A percentile compares a stretch with the other conserved stretches of the same genome.
phyloP scores from a whole-genome alignment of 2,113 vertebrate genomes.

The Helogale parvula region DNA sequence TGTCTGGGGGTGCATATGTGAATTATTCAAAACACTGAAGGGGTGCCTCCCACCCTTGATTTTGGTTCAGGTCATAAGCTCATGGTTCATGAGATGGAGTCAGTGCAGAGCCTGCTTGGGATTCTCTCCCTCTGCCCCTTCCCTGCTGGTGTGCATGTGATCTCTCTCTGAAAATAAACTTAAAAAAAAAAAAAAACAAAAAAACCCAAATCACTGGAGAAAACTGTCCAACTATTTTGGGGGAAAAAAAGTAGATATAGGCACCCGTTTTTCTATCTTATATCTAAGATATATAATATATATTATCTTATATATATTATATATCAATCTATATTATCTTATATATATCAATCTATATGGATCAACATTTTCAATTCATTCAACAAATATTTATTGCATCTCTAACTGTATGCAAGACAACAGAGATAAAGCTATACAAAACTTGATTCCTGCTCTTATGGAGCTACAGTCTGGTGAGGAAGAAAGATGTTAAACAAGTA shows the following conservation, averaged over 20 bases:
- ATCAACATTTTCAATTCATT: not conserved
- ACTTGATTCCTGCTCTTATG: not conserved
- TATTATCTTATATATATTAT: too few relatives aligned
- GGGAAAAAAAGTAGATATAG: not conserved
- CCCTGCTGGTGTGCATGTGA: too few relatives aligned
- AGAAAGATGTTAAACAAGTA: not conserved
- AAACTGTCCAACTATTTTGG: not conserved
- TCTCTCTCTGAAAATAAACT: too few relatives aligned
- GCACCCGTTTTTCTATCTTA: not conserved
- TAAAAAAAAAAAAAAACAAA: too few relatives aligned
- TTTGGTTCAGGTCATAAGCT: too few relatives aligned
- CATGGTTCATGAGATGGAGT: too few relatives aligned
- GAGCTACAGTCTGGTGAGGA: not conserved
- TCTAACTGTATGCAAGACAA: not conserved
- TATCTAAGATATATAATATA: not conserved
- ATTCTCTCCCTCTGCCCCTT: too few relatives aligned
- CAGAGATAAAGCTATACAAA: not conserved
- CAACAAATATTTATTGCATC: not conserved
- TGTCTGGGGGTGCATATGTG: not conserved
- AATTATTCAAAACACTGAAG: not conserved
- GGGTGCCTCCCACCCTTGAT: too few relatives aligned
- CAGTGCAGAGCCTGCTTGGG: too few relatives aligned
- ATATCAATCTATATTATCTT: too few relatives aligned
- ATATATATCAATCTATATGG: too few relatives aligned
- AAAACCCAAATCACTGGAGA: not conserved